These are phyloP conservation scores for Rhineura floridana DNA, from an alignment of 2,113 vertebrate species.

Conservation along the genomic window DNA sequence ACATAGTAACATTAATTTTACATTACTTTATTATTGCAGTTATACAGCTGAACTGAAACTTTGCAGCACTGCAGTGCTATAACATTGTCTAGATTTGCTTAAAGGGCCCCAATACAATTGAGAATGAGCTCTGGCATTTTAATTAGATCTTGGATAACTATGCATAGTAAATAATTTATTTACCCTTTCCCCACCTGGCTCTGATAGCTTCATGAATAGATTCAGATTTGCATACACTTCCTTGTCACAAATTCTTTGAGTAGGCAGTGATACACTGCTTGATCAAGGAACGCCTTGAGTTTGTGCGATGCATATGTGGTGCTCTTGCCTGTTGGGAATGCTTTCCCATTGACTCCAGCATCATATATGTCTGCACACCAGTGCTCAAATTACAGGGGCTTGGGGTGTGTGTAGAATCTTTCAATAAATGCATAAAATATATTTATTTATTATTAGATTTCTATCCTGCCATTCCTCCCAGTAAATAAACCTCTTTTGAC, in stretches of 20 bases:
- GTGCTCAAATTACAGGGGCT: background rate
- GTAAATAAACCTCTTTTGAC: too few relatives aligned
- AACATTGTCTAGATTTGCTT: background rate
- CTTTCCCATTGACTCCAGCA: too few relatives aligned
- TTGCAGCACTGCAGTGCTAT: background rate
- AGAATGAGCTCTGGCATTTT: background rate
- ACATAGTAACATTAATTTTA: background rate
- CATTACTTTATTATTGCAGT: background rate
- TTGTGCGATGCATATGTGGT: background rate
- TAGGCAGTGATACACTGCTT: background rate
- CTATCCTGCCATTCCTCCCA: too few relatives aligned
- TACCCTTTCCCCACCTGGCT: background rate
- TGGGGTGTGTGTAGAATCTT: background rate
- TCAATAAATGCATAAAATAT: background rate
- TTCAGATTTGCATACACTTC: background rate
- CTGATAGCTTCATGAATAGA: background rate
- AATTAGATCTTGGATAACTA: background rate
- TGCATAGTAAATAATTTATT: background rate
- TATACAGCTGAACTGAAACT: background rate
- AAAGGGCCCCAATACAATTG: background rate
- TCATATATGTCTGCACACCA: background rate
- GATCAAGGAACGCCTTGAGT: background rate
- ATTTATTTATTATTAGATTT: too few relatives aligned
- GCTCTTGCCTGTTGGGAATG: background rate
- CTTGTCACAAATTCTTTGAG: background rate